A percentile compares a stretch with the other conserved stretches of the same genome.
Conservation (phyloP, 2,888 invertebrate species). For the Tipula lateralis region DNA sequence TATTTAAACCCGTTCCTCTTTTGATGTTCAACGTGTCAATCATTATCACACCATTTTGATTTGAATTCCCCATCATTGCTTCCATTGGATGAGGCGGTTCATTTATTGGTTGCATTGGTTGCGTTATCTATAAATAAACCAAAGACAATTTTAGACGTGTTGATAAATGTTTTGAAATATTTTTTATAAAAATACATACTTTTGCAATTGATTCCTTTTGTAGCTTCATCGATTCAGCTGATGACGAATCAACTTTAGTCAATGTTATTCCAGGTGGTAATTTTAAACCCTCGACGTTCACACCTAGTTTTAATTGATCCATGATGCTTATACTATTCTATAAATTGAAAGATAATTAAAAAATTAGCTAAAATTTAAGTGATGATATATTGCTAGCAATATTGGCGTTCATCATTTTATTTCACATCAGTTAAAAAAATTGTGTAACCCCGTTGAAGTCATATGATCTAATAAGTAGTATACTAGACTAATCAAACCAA, state of each 20-base stretch:
- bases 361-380: not conserved
- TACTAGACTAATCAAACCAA: too few species aligned
- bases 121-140: slow-evolving; percentile 34
- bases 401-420: too few species aligned
- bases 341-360: not conserved
- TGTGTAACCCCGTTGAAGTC: too few species aligned
- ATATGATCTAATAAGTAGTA: too few species aligned
- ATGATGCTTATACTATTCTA: slow-evolving; percentile 46
- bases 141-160: too few species aligned
- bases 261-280: slow-evolving; percentile 78
- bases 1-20: not conserved
- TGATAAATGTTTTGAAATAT: not conserved
- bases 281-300: slow-evolving; percentile 57
- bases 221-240: slow-evolving; percentile 45
- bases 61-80: slow-evolving; percentile 33
- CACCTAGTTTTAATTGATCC: slow-evolving; percentile 49
- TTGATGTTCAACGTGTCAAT: slow-evolving; percentile 40
- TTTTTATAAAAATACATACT: slow-evolving; percentile 36
- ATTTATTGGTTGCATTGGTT: slow-evolving; percentile 34
- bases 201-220: slow-evolving; percentile 48
- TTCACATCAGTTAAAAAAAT: too few species aligned
- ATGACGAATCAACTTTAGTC: slow-evolving; percentile 61
- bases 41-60: slow-evolving; percentile 46
- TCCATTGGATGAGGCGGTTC: slow-evolving; percentile 29
- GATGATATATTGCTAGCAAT: too few species aligned